Evolutionary conservation across 2,797 vertebrate genomes (phyloP), one percentile per base, ranked within the genome.

Genomic region (Taeniopygia guttata): DNA sequence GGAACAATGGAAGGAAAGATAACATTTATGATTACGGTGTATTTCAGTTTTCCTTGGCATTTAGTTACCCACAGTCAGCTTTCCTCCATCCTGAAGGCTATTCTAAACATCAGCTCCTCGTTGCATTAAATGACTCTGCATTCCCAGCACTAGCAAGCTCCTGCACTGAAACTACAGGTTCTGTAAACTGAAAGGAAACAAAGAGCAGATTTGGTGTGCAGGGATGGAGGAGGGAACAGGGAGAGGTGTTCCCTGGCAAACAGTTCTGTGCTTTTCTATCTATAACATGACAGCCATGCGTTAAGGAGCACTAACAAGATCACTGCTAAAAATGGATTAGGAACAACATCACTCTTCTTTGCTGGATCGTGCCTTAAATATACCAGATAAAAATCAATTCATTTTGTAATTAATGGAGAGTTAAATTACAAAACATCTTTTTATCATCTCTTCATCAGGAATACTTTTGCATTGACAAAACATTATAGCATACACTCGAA

Each of bases 391-490:
- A 93, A 93, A 59, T 45, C 7, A 86, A 55, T 84, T 91, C 5
- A 49, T 87, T 91, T 78, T 87, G 55, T 43, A 87, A 75, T 90
- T 82, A 93, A 38, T 12, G 36, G 38, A 67, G 56, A 93, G 11
- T 60, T 70, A 91, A 87, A 76, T 89, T 42, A 92, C 49, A 88
- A 87, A 94, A 85, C 32, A 68, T 34, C 27, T 66, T 94, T 69
- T 86, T 49, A 70, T 58, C 29, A 25, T 56, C 32, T 81, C 49
- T 67, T 63, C 3, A 15, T 46, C 7, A 32, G 30, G 32, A 46
- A 66, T 66, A 74, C 45, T 72, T 75, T 8, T 62, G 59, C 42
- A 32, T 2, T 1, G 3, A 76, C 77, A 84, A 64, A 80, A 49
- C 54, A 77, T 67, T 66, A 87, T 73, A 84, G 43, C 45, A 82